Conservation (phyloP, 2,113 vertebrate species). For the Irena cyanogastra region DNA sequence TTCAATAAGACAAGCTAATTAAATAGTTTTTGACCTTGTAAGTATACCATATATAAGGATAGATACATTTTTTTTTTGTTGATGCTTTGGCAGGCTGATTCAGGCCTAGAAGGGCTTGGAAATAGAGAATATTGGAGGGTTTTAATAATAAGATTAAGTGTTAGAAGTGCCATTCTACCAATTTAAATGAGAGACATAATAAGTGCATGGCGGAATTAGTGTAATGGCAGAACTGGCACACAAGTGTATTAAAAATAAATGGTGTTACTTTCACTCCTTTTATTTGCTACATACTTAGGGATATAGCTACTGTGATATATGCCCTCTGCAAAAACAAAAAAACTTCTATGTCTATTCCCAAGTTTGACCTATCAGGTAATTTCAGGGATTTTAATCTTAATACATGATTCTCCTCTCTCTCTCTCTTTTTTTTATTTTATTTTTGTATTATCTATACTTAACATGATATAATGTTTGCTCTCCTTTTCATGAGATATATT, state of each 20-base stretch:
- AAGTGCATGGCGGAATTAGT: not conserved
- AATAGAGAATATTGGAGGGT: not conserved
- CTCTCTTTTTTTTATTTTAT: not conserved
- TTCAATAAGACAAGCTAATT: conserved; percentile 17
- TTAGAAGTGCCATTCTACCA: not conserved
- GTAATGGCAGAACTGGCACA: not conserved
- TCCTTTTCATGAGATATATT: not conserved
- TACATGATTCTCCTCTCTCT: not conserved
- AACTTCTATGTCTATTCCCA: not conserved
- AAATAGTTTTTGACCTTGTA: conserved; percentile 35
- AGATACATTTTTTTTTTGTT: not conserved
- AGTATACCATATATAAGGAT: not conserved
- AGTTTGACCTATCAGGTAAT: not conserved
- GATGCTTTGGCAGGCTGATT: not conserved
- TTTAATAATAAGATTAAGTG: not conserved
- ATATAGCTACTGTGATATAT: not conserved
- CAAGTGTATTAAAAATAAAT: not conserved
- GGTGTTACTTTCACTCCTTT: not conserved
- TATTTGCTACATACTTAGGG: not conserved
- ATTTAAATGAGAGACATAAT: not conserved
- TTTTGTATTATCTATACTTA: not conserved
- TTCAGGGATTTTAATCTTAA: not conserved
- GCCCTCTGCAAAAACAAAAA: not conserved
- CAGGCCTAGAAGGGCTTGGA: not conserved
- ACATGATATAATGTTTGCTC: not conserved